Evolutionary conservation across 2,888 invertebrate genomes (phyloP), one percentile per base, ranked within the genome.

Genomic region (Lithophane socia): DNA sequence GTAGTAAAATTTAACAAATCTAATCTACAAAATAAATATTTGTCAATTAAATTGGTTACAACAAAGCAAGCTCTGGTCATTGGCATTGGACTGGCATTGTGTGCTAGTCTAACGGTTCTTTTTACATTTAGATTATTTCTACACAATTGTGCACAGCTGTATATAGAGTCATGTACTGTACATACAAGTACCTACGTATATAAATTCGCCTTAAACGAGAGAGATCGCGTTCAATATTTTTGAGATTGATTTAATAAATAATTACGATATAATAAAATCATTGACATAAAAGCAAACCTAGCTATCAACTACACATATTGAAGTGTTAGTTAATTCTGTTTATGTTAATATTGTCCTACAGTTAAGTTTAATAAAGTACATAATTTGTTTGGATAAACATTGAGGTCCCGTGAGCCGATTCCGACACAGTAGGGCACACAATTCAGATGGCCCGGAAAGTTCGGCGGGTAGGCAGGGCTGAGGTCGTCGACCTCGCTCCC

Each of bases 401-500:
- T 60, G 67, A 54, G 70, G 74, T 82, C 77, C 66, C 73, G 72
- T 56, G 75, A 77, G 76, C 75, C 71, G 69, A 88, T 88, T 85
- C 69, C 75, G 73, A 74, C 73, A 79, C 79, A 85, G 82, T 83
- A 84, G 86, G 86, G 86, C 86, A 86, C 83, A 85, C 85, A 88
- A 87, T 87, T 88, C 85, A 91, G 88, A 91, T 91, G 92, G 92
- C 92, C 94, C 92, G 92, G 93, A 94, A 94, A 92, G 88, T 92
- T 92, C 87, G 89, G 87, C 90, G 90, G 90, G 90, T 88, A 89
- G 89, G 89, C 88, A 89, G 89, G 88, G 92, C 94, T 93, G 93
- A 89, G 96, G 90, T 95, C 95, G 88, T 92, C 88, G 95, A 94
- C 94, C 95, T 89, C 94, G 92, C 94, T 95, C 95, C 95, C 95